Percentiles rank a stretch among this genome's conserved stretches.
These are phyloP conservation scores for Argynnis bischoffii DNA, from an alignment of 2,888 invertebrate species.

Conservation along the genomic window DNA sequence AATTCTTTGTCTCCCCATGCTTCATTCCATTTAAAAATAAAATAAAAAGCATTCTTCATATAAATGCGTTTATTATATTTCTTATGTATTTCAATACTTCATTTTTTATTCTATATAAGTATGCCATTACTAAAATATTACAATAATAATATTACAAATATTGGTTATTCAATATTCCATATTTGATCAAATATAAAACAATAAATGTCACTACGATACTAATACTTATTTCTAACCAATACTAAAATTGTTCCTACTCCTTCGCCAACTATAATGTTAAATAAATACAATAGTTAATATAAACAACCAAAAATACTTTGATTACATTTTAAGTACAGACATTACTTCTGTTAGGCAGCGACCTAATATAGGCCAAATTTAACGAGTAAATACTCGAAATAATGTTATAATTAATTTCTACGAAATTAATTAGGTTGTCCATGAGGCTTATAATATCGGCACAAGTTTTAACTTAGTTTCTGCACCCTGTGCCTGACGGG, in stretches of 20 bases:
- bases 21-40: not conserved
- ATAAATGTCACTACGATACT: conserved; percentile 20
- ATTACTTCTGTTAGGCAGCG: conserved; percentile 64
- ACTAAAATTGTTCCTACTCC: conserved; percentile 22
- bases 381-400: conserved; percentile 44
- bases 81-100: too few species aligned
- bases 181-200: conserved; percentile 3
- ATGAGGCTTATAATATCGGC: not conserved
- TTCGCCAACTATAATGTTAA: conserved; percentile 13
- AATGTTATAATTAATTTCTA: conserved; percentile 12
- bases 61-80: not conserved
- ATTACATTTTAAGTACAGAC: conserved; percentile 63
- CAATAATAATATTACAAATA: not conserved
- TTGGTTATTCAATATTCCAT: not conserved
- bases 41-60: not conserved
- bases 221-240: conserved; percentile 28
- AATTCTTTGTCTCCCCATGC: too few species aligned
- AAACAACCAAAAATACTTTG: conserved; percentile 52
- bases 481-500: conserved; percentile 49
- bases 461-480: conserved; percentile 29
- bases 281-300: conserved; percentile 14
- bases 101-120: too few species aligned
- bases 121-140: not conserved
- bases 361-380: conserved; percentile 62
- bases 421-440: conserved; percentile 4